Conservation (phyloP, 2,888 invertebrate genomes). For the Tiphia femorata region DNA sequence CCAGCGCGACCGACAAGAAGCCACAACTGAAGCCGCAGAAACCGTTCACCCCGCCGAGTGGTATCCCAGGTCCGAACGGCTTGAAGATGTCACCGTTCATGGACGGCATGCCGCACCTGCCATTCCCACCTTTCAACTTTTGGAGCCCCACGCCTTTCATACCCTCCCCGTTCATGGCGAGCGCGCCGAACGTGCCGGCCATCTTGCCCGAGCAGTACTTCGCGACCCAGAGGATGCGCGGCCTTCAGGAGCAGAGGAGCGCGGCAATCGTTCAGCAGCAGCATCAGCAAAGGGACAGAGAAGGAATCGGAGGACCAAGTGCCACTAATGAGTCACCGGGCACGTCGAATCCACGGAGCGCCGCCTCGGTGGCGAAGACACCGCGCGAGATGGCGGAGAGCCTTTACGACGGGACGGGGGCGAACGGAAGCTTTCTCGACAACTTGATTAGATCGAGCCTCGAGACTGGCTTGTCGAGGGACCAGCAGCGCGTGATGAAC, state of each 20-base stretch:
- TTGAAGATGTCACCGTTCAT: slow-evolving; percentile 78
- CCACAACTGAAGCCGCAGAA: slow-evolving; percentile 70
- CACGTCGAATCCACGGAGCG: slow-evolving; percentile 61
- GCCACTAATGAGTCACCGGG: slow-evolving; percentile 50
- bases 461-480: slow-evolving; percentile 76
- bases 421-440: slow-evolving; percentile 85
- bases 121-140: slow-evolving; percentile 82
- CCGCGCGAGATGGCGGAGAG: slow-evolving; percentile 76
- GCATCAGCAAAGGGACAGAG: slow-evolving; percentile 47
- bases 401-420: slow-evolving; percentile 75
- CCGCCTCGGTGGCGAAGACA: slow-evolving; percentile 69
- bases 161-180: slow-evolving; percentile 69
- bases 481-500: slow-evolving; percentile 55
- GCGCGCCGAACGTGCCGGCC: slow-evolving; percentile 69
- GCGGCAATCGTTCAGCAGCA: slow-evolving; percentile 58
- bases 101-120: slow-evolving; percentile 74
- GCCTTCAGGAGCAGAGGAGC: slow-evolving; percentile 78
- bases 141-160: slow-evolving; percentile 80
- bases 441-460: slow-evolving; percentile 87
- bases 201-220: slow-evolving; percentile 77
- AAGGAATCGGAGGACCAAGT: slow-evolving; percentile 43
- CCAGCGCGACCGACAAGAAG: slow-evolving; percentile 70
- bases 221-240: slow-evolving; percentile 85
- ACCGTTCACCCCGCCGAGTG: slow-evolving; percentile 71
- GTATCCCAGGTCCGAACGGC: slow-evolving; percentile 75